Percentiles rank a stretch among this genome's conserved stretches.
phyloP scores from a whole-genome alignment of 2,888 invertebrate species.

The Leptopterna dolabrata region DNA sequence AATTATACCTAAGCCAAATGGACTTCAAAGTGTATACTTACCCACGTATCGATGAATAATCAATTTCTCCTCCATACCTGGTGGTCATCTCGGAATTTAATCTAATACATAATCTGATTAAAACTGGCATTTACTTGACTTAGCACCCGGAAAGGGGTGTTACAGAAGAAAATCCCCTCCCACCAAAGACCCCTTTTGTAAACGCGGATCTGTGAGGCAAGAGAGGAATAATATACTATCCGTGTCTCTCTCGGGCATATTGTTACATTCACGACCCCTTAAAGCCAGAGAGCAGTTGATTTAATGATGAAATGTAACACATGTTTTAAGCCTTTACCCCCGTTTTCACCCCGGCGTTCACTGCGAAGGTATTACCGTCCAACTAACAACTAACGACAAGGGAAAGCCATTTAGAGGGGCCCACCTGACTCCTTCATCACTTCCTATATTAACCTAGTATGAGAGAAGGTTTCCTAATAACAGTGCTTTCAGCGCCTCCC shows the following conservation, averaged over 20 bases:
- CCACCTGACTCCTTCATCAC: slow-evolving; percentile 44
- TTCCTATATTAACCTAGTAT: slow-evolving; percentile 37
- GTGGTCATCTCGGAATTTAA: neutral
- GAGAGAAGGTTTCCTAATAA: slow-evolving; percentile 40
- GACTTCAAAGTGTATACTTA: too few species aligned
- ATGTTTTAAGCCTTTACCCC: slow-evolving; percentile 35
- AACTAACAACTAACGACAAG: slow-evolving; percentile 42
- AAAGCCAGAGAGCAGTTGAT: slow-evolving; percentile 43
- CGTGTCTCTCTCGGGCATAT: slow-evolving; percentile 6
- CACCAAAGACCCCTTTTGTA: neutral
- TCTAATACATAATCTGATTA: neutral
- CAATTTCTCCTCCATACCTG: neutral
- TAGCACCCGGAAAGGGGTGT: neutral
- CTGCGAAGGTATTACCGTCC: slow-evolving; percentile 28
- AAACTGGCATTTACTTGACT: neutral
- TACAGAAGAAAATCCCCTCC: neutral
- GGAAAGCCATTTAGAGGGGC: slow-evolving; percentile 38
- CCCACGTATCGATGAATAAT: neutral
- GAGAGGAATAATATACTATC: slow-evolving; percentile 29
- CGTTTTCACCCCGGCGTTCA: neutral
- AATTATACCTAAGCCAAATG: too few species aligned
- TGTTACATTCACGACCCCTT: slow-evolving; percentile 40
- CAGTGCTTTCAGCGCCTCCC: slow-evolving; percentile 26
- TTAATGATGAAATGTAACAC: slow-evolving; percentile 44
- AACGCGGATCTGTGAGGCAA: neutral